These are phyloP conservation scores for Pangasius macronema DNA, from an alignment of 2,797 vertebrate genomes.

Conservation along the genomic window DNA sequence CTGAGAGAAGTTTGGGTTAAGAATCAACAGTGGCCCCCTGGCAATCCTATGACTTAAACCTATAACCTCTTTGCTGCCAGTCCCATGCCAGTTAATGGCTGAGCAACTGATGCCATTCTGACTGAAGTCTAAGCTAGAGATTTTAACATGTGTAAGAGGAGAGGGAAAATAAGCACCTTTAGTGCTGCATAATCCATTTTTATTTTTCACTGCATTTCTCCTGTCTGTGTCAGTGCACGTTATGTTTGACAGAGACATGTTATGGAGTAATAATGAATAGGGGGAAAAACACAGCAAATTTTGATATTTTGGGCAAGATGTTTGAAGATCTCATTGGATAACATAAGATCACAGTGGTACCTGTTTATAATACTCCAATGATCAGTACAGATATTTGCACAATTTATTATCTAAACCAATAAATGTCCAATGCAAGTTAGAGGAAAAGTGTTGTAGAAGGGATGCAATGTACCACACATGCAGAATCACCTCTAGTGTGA, in stretches of 20 bases:
- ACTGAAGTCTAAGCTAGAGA: background rate
- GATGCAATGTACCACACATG: background rate
- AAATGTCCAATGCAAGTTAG: background rate
- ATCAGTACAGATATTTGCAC: background rate
- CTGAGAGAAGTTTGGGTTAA: background rate
- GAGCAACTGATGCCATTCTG: background rate
- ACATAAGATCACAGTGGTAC: background rate
- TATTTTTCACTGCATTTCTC: background rate
- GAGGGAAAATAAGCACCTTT: background rate
- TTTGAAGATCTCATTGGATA: background rate
- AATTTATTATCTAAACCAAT: background rate
- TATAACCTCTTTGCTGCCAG: background rate
- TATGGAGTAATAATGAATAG: background rate
- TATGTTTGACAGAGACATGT: background rate
- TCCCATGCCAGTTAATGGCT: background rate
- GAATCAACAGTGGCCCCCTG: background rate
- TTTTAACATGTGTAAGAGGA: background rate
- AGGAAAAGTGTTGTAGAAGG: background rate
- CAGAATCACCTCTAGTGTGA: background rate
- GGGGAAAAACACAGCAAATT: background rate
- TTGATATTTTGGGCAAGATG: background rate
- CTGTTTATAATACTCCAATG: background rate
- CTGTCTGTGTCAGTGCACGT: background rate
- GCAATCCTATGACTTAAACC: background rate
- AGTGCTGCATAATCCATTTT: too few relatives aligned